Conservation (phyloP, 2,113 vertebrate species). For the Lagenorhynchus albirostris region DNA sequence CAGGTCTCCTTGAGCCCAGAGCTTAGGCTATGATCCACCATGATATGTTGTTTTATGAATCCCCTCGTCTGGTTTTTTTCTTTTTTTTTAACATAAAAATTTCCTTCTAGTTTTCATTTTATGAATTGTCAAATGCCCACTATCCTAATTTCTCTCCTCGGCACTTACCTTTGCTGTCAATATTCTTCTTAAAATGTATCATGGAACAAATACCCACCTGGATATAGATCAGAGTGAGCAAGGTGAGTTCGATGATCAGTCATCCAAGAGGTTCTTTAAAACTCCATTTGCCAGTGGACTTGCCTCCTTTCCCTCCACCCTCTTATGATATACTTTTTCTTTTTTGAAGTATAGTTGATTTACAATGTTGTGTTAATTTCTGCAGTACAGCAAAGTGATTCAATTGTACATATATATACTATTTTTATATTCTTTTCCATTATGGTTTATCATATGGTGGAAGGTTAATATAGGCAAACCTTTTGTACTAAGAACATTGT, state of each 20-base stretch:
- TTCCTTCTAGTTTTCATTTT: conserved; percentile 5
- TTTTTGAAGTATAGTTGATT: not conserved
- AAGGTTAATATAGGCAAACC: no score
- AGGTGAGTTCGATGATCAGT: not conserved
- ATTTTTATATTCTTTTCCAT: not conserved
- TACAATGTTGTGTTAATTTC: not conserved
- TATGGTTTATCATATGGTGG: not conserved
- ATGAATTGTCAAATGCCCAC: not conserved
- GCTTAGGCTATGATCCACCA: not conserved
- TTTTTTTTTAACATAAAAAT: not conserved
- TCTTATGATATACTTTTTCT: not conserved
- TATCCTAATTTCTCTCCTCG: not conserved
- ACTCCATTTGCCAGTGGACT: not conserved
- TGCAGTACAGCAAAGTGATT: not conserved
- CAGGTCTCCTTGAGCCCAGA: not conserved
- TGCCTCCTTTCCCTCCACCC: not conserved
- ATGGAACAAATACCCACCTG: not conserved
- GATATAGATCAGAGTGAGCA: not conserved
- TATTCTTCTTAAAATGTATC: not conserved
- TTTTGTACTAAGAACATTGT: conserved; percentile 13
- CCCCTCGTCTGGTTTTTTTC: not conserved
- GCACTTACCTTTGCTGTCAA: not conserved
- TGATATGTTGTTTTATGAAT: not conserved
- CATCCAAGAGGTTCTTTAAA: not conserved
- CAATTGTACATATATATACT: not conserved